Evolutionary conservation across 2,113 vertebrate species (phyloP).

Genomic region (Nicator chloris): DNA sequence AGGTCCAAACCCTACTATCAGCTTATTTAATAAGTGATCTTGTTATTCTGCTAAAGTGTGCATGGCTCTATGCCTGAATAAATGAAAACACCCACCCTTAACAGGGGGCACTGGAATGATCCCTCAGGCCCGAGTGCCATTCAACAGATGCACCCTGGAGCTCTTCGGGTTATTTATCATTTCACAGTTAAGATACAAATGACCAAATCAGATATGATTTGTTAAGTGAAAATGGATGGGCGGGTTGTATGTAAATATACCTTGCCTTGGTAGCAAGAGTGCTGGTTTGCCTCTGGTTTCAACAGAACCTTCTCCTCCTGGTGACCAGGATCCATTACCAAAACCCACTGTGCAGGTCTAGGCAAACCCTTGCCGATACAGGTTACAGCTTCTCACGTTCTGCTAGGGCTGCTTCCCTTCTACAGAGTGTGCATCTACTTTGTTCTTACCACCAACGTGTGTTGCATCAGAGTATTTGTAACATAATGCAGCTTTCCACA

Average conservation of each 20-base stretch:
- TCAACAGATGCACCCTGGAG: not conserved
- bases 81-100: not conserved
- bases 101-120: not conserved
- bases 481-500: not conserved
- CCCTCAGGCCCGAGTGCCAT: not conserved
- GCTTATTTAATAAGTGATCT: not conserved
- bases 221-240: not conserved
- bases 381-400: not conserved
- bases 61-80: not conserved
- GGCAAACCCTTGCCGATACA: not conserved
- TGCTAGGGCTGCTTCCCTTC: not conserved
- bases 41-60: not conserved
- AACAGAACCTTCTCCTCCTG: not conserved
- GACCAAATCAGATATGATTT: not conserved
- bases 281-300: not conserved
- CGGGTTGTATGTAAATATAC: not conserved
- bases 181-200: not conserved
- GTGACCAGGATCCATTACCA: not conserved
- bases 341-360: not conserved
- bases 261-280: not conserved
- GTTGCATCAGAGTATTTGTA: not conserved
- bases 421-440: not conserved
- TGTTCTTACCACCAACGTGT: not conserved
- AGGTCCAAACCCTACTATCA: not conserved
- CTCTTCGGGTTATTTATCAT: not conserved